A percentile compares a stretch with the other conserved stretches of the same genome.
Evolutionary conservation across 2,113 vertebrate genomes (phyloP).

Genomic region (Anguilla japonica): DNA sequence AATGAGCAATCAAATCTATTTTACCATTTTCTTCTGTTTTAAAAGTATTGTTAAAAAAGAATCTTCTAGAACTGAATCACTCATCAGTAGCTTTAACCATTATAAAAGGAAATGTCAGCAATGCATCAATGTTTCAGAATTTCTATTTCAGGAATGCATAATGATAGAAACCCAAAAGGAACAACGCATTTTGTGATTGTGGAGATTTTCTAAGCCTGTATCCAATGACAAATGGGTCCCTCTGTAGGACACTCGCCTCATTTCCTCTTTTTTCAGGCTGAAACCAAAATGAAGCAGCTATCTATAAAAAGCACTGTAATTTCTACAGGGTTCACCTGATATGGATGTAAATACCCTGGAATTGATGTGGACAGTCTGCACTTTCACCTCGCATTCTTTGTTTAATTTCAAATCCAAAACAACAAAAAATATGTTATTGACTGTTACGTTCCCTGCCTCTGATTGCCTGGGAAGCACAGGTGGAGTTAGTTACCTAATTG

Average conservation of each 20-base stretch:
- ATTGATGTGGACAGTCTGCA: too few relatives aligned
- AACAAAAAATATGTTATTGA: too few relatives aligned
- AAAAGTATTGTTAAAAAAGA: background rate
- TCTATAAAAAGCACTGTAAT: too few relatives aligned
- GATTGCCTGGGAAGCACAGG: too few relatives aligned
- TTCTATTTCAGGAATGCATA: background rate
- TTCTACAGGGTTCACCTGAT: too few relatives aligned
- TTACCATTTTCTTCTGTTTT: background rate
- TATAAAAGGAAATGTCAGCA: slow-evolving; percentile 4
- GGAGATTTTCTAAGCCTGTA: background rate
- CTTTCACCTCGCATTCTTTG: too few relatives aligned
- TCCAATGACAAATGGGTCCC: too few relatives aligned
- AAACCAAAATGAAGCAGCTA: background rate
- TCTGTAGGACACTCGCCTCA: background rate
- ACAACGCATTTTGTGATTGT: background rate
- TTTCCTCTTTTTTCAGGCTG: background rate
- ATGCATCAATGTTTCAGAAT: background rate
- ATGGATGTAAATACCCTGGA: too few relatives aligned
- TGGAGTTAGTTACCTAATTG: too few relatives aligned
- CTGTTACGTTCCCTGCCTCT: too few relatives aligned
- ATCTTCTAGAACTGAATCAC: background rate
- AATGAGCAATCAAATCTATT: background rate
- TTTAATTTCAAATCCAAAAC: too few relatives aligned
- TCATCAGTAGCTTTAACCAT: background rate
- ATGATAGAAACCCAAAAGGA: background rate